phyloP scores from a whole-genome alignment of 2,797 vertebrate species.

The Chanos chanos region DNA sequence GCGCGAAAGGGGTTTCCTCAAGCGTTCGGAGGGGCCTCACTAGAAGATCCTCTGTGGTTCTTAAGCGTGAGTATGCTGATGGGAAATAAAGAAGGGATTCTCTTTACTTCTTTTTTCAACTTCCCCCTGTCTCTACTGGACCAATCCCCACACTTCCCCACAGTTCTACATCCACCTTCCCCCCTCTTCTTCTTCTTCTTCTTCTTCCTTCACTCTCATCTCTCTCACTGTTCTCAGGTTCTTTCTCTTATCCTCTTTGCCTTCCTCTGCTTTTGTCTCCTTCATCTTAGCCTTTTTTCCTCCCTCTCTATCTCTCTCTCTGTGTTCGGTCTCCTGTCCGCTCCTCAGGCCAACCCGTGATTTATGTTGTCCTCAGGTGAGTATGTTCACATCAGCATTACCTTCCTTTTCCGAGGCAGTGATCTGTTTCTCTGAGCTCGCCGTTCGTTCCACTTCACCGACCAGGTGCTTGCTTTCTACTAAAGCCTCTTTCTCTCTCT shows the following conservation, averaged over 20 bases:
- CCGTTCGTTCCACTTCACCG: constrained; percentile 56
- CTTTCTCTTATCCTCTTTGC: constrained; percentile 5
- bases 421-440: constrained; percentile 58
- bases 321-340: constrained; percentile 40
- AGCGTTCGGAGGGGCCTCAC: too few species aligned
- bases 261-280: constrained; percentile 3
- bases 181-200: too few species aligned
- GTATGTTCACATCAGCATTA: constrained; percentile 56
- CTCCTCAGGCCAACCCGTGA: constrained; percentile 41
- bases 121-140: too few species aligned
- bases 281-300: constrained; percentile 12
- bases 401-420: constrained; percentile 48
- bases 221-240: constrained; percentile 7
- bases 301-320: constrained; percentile 35
- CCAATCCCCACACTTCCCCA: neutral
- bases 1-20: too few species aligned
- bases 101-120: too few species aligned
- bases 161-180: neutral
- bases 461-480: constrained; percentile 48
- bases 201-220: too few species aligned
- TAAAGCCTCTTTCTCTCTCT: constrained; percentile 27
- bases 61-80: too few species aligned
- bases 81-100: too few species aligned
- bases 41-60: too few species aligned
- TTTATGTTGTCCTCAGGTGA: constrained; percentile 50